phyloP scores from a whole-genome alignment of 2,888 invertebrate genomes.

The Eulithis prunata region DNA sequence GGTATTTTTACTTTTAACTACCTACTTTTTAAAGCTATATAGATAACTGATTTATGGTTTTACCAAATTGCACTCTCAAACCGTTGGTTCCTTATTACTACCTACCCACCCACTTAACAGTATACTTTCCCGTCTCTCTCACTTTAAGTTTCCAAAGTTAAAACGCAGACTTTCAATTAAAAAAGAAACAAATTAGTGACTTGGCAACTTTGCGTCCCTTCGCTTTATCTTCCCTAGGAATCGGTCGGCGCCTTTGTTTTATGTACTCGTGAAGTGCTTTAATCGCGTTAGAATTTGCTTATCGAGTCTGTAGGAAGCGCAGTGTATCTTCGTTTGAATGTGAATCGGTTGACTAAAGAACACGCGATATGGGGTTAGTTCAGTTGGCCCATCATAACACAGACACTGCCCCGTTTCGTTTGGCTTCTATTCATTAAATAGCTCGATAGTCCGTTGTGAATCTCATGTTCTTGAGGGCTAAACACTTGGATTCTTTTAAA shows the following conservation, averaged over 20 bases:
- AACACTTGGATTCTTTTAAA: not conserved
- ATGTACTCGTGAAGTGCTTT: conserved; percentile 45
- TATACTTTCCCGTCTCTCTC: conserved; percentile 3
- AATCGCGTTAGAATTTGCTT: conserved; percentile 46
- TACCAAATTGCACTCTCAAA: conserved; percentile 3
- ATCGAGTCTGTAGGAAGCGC: conserved; percentile 33
- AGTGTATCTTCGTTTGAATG: conserved; percentile 26
- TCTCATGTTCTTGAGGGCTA: too few relatives aligned
- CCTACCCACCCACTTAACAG: conserved; percentile 5
- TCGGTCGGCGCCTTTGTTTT: conserved; percentile 49
- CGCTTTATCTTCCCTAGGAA: conserved; percentile 44
- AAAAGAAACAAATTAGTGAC: conserved; percentile 47
- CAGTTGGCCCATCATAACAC: not conserved
- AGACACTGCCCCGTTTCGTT: not conserved
- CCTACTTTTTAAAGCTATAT: too few relatives aligned
- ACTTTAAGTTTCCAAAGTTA: conserved; percentile 14
- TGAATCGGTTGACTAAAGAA: conserved; percentile 8
- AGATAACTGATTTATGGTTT: too few relatives aligned
- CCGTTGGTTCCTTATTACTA: not conserved
- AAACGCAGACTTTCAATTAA: conserved; percentile 38
- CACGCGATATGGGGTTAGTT: conserved; percentile 8
- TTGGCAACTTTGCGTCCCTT: conserved; percentile 41
- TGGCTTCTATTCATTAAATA: not conserved
- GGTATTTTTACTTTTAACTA: too few relatives aligned
- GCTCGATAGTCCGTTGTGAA: too few relatives aligned